A percentile compares a stretch with the other conserved stretches of the same genome.
Conservation (phyloP, 2,113 vertebrate genomes). For the Mesocricetus auratus region DNA sequence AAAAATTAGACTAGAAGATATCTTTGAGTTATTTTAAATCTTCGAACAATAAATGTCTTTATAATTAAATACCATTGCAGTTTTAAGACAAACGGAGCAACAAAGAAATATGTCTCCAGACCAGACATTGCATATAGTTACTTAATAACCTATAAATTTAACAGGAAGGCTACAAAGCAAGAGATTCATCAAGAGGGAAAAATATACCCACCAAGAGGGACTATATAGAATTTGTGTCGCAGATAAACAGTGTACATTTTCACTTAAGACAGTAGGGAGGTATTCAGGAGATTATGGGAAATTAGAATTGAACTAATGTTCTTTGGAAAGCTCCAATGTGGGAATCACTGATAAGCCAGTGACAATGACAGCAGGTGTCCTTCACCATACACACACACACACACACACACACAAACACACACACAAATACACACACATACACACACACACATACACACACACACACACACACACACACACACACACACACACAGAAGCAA, state of each 20-base stretch:
- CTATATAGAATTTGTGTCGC: background rate
- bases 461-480: background rate
- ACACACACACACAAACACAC: background rate
- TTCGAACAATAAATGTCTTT: background rate
- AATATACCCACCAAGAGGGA: background rate
- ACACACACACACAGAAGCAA: background rate
- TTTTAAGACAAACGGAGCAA: background rate
- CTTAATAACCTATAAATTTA: background rate
- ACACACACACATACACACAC: background rate
- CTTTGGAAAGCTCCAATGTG: conserved; percentile 35
- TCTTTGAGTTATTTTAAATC: background rate
- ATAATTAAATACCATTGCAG: conserved; percentile 30
- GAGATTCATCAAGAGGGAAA: background rate
- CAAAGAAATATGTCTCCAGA: background rate
- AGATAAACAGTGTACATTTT: background rate
- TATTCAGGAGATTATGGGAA: background rate
- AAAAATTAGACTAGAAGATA: background rate
- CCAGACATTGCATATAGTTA: background rate
- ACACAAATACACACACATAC: background rate
- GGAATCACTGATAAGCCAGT: background rate
- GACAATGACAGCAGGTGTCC: background rate
- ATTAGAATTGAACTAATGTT: conserved; percentile 39
- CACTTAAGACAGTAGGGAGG: background rate
- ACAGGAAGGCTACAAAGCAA: conserved; percentile 4
- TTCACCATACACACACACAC: background rate